These are phyloP conservation scores for Ormia ochracea DNA, from an alignment of 2,888 invertebrate genomes.

Conservation along the genomic window DNA sequence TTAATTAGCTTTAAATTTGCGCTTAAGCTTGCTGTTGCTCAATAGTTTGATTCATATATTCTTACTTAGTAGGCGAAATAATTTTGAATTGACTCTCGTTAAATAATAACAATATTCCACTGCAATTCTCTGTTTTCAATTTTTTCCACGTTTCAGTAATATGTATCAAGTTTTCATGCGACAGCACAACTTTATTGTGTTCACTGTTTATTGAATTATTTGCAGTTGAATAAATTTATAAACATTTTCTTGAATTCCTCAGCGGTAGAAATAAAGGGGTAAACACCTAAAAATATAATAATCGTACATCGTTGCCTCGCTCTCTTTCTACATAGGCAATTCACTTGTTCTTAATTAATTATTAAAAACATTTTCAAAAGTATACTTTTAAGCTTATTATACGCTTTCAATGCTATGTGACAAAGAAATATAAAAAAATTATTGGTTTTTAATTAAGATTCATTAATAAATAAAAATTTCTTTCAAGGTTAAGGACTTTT, in stretches of 20 bases:
- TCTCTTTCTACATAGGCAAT: not conserved
- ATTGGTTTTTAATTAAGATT: conserved; percentile 1
- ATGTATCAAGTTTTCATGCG: conserved; percentile 17
- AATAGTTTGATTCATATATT: too few species aligned
- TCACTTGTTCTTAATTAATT: not conserved
- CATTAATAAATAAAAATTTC: not conserved
- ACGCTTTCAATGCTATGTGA: not conserved
- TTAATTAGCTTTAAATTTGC: too few species aligned
- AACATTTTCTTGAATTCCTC: conserved; percentile 3
- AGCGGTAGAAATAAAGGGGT: not conserved
- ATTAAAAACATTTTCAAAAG: not conserved
- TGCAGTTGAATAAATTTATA: conserved; percentile 30
- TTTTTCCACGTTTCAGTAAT: not conserved
- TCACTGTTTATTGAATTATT: conserved; percentile 45
- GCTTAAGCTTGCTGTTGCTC: too few species aligned
- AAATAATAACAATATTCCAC: not conserved
- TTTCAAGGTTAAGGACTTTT: conserved; percentile 14
- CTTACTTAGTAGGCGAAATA: too few species aligned
- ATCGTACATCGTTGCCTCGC: not conserved
- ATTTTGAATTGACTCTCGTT: too few species aligned
- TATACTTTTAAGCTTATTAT: conserved; percentile 4
- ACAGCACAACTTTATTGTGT: conserved; percentile 31
- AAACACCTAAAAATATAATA: not conserved
- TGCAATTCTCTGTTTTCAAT: not conserved
- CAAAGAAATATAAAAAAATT: not conserved